phyloP scores from a whole-genome alignment of 2,888 invertebrate species.

The Carcina quercana region DNA sequence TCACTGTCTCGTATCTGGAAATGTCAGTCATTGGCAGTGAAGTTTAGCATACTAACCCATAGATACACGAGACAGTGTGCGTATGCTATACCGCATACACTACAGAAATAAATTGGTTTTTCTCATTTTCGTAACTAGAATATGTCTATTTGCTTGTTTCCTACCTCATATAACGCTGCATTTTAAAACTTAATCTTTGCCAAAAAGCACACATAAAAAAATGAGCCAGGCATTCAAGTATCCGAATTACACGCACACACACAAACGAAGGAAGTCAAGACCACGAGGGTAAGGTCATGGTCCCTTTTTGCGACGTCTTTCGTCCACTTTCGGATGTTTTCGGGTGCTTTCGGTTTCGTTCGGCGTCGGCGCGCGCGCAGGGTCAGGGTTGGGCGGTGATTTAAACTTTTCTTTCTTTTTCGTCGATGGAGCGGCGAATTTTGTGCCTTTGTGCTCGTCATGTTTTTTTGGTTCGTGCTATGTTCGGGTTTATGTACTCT shows the following conservation, averaged over 20 bases:
- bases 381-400: constrained; percentile 40
- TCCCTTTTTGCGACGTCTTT: constrained; percentile 44
- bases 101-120: no score
- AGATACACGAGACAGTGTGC: no score
- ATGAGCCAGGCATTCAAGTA: constrained; percentile 31
- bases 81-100: no score
- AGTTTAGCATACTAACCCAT: no score
- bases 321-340: no score
- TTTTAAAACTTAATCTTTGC: constrained; percentile 36
- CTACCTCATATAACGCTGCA: no score
- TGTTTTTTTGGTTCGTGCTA: background rate
- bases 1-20: no score
- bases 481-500: constrained; percentile 3
- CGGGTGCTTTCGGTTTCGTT: constrained; percentile 46
- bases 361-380: constrained; percentile 35
- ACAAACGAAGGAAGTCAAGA: constrained; percentile 42
- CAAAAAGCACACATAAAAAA: constrained; percentile 27
- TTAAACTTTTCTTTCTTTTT: constrained; percentile 25
- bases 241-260: constrained; percentile 57
- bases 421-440: constrained; percentile 6
- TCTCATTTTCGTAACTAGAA: no score
- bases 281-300: constrained; percentile 59
- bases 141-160: no score
- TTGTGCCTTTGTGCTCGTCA: constrained; percentile 16
- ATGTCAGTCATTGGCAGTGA: no score